phyloP scores from a whole-genome alignment of 2,797 vertebrate species.

The Gambusia yucatana region DNA sequence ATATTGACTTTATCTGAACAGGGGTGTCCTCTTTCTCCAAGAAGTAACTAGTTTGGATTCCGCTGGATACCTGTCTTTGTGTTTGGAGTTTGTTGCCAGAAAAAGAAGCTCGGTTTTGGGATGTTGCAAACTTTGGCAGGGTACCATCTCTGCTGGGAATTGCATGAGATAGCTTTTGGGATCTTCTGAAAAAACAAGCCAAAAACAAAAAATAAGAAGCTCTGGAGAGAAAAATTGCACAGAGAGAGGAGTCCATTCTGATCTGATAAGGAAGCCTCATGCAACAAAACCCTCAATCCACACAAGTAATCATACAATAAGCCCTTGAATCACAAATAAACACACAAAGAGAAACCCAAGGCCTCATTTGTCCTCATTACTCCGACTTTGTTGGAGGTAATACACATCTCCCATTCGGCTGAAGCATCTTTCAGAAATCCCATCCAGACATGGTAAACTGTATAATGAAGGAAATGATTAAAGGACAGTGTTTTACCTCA shows the following conservation, averaged over 20 bases:
- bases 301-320: conserved; percentile 57
- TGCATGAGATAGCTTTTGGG: conserved; percentile 34
- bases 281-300: conserved; percentile 39
- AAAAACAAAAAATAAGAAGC: conserved; percentile 30
- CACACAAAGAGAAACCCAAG: conserved; percentile 24
- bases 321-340: conserved; percentile 23
- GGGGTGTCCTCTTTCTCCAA: background rate
- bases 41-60: conserved; percentile 10
- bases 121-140: conserved; percentile 24
- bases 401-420: conserved; percentile 34
- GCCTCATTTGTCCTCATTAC: conserved; percentile 57
- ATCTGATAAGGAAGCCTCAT: conserved; percentile 47
- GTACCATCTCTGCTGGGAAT: conserved; percentile 20
- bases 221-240: conserved; percentile 24
- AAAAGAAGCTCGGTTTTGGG: conserved; percentile 28
- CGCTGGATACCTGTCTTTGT: conserved; percentile 10
- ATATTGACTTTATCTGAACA: background rate
- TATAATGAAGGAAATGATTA: conserved; percentile 24
- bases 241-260: conserved; percentile 34
- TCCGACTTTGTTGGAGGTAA: conserved; percentile 48
- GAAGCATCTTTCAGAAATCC: conserved; percentile 50
- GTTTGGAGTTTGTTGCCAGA: conserved; percentile 19
- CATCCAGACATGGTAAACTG: conserved; percentile 24
- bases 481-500: conserved; percentile 6
- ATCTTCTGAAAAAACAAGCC: conserved; percentile 15